Evolutionary conservation across 1,140 invertebrate species (phyloP).

Genomic region (Leptinotarsa undecemlineata): DNA sequence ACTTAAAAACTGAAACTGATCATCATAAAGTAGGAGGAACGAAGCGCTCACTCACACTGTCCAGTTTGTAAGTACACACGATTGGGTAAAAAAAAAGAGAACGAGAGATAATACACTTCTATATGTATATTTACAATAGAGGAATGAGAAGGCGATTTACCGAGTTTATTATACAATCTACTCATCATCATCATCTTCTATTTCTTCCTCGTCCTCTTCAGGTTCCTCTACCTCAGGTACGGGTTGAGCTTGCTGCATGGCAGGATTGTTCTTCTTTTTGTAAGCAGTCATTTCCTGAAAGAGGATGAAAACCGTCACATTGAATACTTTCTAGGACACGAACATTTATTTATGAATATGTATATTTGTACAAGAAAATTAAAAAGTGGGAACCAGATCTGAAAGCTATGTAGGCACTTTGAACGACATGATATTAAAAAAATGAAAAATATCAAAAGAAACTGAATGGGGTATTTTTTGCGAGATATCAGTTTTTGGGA

Average conservation of each 20-base stretch:
- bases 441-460: too few relatives aligned
- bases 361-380: too few relatives aligned
- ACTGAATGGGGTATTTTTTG: too few relatives aligned
- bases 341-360: too few relatives aligned
- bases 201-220: slow-evolving; percentile 60
- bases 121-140: slow-evolving; percentile 43
- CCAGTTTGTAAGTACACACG: slow-evolving; percentile 42
- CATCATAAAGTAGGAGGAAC: slow-evolving; percentile 10
- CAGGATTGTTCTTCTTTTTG: slow-evolving; percentile 70
- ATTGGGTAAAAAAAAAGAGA: slow-evolving; percentile 30
- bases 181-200: slow-evolving; percentile 52
- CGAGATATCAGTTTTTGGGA: too few relatives aligned
- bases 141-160: slow-evolving; percentile 40
- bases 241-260: slow-evolving; percentile 56
- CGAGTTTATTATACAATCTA: slow-evolving; percentile 23
- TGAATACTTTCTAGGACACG: too few relatives aligned
- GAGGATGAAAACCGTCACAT: too few relatives aligned
- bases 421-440: too few relatives aligned
- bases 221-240: slow-evolving; percentile 63
- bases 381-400: too few relatives aligned
- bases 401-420: too few relatives aligned
- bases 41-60: slow-evolving; percentile 31
- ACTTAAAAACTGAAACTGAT: slow-evolving; percentile 20
- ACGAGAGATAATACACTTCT: slow-evolving; percentile 38
- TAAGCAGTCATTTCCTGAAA: slow-evolving; percentile 78